Conservation (phyloP, 92 coral and sea anemone species). For the Porites evermanni region DNA sequence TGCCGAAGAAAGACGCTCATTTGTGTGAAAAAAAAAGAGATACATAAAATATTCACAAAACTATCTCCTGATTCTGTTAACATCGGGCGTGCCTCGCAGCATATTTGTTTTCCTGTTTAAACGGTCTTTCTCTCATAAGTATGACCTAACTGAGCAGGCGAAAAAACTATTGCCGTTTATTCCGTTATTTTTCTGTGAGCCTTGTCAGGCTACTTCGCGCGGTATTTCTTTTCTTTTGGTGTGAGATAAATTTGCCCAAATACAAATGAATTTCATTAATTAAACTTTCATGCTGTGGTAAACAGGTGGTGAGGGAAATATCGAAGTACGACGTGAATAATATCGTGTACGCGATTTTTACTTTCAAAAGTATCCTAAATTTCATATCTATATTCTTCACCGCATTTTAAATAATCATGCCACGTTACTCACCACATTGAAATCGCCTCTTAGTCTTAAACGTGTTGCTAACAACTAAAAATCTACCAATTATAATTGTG, state of each 20-base stretch:
- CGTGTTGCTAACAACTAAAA: slow-evolving; percentile 2
- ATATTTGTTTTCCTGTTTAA: slow-evolving; percentile 15
- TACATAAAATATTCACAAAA: slow-evolving; percentile 49
- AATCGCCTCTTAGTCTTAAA: background rate
- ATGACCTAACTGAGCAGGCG: slow-evolving; percentile 2
- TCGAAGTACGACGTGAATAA: slow-evolving; percentile 16
- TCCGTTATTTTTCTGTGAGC: background rate
- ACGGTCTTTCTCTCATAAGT: slow-evolving; percentile 14
- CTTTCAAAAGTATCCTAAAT: slow-evolving; percentile 27
- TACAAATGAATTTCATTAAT: slow-evolving; percentile 68
- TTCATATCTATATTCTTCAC: background rate
- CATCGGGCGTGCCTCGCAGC: slow-evolving; percentile 32
- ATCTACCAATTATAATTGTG: slow-evolving; percentile 15
- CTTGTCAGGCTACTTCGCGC: background rate
- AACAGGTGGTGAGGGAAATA: slow-evolving; percentile 58
- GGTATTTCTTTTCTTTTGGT: background rate
- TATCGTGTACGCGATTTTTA: slow-evolving; percentile 21
- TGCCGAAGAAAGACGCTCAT: background rate
- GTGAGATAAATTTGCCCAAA: slow-evolving; percentile 25
- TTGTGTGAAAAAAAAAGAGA: slow-evolving; percentile 5
- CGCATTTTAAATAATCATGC: background rate
- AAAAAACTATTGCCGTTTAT: too few relatives aligned
- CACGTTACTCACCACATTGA: background rate
- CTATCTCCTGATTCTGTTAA: background rate
- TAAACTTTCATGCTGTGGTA: slow-evolving; percentile 57